These are phyloP conservation scores for Dasypogon diadema DNA, from an alignment of 2,888 invertebrate species.

Conservation along the genomic window DNA sequence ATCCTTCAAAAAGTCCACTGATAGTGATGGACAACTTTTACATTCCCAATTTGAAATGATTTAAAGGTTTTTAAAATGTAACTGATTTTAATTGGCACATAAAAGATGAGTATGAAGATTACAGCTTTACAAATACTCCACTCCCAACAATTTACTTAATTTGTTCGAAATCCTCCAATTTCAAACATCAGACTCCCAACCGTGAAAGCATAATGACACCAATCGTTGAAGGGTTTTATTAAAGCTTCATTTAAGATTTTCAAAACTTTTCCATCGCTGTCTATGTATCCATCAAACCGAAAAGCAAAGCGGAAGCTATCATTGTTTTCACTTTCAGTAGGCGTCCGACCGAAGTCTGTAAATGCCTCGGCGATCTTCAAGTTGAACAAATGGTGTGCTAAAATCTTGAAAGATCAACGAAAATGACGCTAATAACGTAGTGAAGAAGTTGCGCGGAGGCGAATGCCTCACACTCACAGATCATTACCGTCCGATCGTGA, in stretches of 20 bases:
- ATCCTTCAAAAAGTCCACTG: no score
- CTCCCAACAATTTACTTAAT: background rate
- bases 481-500: slow-evolving; percentile 14
- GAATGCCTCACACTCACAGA: background rate
- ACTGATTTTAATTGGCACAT: no score
- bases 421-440: slow-evolving; percentile 6
- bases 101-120: no score
- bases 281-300: background rate
- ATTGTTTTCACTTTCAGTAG: slow-evolving; percentile 11
- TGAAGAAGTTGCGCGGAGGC: background rate
- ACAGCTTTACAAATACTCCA: no score
- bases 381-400: no score
- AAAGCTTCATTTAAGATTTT: background rate
- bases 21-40: no score
- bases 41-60: no score
- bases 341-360: background rate
- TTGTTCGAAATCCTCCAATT: background rate
- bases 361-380: no score
- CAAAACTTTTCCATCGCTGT: background rate
- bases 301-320: slow-evolving; percentile 19
- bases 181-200: background rate
- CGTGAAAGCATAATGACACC: background rate
- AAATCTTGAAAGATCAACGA: slow-evolving; percentile 12
- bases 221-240: background rate
- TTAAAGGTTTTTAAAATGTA: no score